These are phyloP conservation scores for Drosophila atripex DNA, from an alignment of 2,888 invertebrate species.

Conservation along the genomic window DNA sequence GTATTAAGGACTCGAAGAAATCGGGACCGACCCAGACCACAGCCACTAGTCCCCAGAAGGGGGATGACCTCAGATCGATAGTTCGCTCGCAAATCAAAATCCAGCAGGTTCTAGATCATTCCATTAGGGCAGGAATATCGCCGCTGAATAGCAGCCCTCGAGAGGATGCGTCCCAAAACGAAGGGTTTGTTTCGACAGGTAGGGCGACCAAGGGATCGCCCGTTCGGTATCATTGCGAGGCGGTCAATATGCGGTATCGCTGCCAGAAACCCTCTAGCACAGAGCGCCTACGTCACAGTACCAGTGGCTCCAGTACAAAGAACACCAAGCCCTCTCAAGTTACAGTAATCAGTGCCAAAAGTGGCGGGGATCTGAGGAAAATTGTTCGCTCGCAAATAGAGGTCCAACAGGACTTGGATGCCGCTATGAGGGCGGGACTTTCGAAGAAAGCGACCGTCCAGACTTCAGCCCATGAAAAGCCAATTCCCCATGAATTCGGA, in stretches of 20 bases:
- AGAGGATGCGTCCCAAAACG: not conserved
- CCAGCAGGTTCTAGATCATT: not conserved
- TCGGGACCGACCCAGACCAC: not conserved
- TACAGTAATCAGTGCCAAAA: constrained; percentile 63
- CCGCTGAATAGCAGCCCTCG: not conserved
- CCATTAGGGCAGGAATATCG: not conserved
- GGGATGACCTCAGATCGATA: not conserved
- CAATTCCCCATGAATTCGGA: not conserved
- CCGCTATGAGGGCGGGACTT: constrained; percentile 32
- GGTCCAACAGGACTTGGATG: constrained; percentile 53
- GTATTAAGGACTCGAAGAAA: not conserved
- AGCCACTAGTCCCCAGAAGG: not conserved
- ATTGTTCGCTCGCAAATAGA: constrained; percentile 65
- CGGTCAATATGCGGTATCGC: not conserved
- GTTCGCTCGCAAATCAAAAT: not conserved
- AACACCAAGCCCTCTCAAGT: constrained; percentile 43
- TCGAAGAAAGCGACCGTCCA: not conserved
- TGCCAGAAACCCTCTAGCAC: not conserved
- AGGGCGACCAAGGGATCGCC: constrained; percentile 1
- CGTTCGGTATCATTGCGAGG: not conserved
- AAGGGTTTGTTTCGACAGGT: not conserved
- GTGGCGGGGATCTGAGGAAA: constrained; percentile 58
- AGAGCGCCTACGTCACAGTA: no score
- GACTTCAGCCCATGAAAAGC: not conserved
- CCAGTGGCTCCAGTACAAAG: constrained; percentile 8